Evolutionary conservation across 2,888 invertebrate genomes (phyloP).

Genomic region (Flexamia atlantica): DNA sequence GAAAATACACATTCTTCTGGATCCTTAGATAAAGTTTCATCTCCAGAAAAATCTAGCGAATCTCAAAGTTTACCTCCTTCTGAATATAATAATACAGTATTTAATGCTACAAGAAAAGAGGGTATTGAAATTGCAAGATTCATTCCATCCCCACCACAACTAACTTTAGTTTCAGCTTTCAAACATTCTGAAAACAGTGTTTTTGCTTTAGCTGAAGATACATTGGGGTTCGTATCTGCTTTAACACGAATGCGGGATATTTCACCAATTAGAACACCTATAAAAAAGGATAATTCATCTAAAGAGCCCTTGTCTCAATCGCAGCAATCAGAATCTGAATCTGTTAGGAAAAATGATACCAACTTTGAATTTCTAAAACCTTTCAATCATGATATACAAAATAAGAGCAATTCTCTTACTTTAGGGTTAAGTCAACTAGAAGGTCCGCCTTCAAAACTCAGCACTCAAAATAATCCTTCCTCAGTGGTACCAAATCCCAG

Average conservation of each 20-base stretch:
- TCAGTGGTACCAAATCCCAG: too few relatives aligned
- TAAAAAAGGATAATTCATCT: conserved; percentile 50
- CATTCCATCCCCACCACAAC: conserved; percentile 7
- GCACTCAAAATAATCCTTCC: too few relatives aligned
- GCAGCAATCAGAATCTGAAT: neutral
- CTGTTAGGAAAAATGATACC: neutral
- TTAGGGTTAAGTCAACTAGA: neutral
- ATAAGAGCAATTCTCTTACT: neutral
- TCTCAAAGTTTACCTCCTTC: neutral
- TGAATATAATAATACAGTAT: neutral
- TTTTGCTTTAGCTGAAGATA: conserved; percentile 63
- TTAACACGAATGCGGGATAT: conserved; percentile 65
- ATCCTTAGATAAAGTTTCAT: neutral
- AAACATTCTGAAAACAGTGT: conserved; percentile 55
- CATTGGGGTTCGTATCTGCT: conserved; percentile 66
- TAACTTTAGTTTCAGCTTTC: conserved; percentile 44
- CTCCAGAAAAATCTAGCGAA: neutral
- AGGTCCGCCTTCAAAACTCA: too few relatives aligned
- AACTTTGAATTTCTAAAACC: neutral
- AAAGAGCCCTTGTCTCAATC: neutral
- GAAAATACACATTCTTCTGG: neutral
- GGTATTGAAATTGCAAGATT: neutral
- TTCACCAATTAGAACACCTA: conserved; percentile 66
- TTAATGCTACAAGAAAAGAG: neutral
- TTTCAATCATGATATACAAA: neutral